Evolutionary conservation across 2,888 invertebrate genomes (phyloP).

Genomic region (Calliphora vomitoria): DNA sequence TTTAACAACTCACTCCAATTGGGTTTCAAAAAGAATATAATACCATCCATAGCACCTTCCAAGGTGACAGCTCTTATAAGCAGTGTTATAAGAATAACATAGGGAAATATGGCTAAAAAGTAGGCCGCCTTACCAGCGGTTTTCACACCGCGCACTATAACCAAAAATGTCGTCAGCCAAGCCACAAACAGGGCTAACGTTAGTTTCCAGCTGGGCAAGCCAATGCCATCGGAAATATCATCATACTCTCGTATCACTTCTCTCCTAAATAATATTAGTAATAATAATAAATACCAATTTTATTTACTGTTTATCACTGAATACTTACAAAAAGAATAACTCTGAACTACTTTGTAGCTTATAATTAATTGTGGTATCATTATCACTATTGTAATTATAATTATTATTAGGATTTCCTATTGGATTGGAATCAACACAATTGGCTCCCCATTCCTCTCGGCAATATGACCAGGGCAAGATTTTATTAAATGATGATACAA

Average conservation of each 20-base stretch:
- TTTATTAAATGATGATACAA: conserved; percentile 89
- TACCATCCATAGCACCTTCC: conserved; percentile 90
- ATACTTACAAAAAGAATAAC: conserved; percentile 86
- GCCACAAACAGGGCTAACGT: conserved; percentile 88
- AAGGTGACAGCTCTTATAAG: conserved; percentile 88
- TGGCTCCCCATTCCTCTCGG: conserved; percentile 84
- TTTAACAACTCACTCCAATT: conserved; percentile 87
- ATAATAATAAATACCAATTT: neutral
- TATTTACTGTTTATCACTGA: neutral
- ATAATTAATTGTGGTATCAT: conserved; percentile 18
- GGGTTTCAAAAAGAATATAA: conserved; percentile 91
- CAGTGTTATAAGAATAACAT: conserved; percentile 90
- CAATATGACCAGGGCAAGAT: conserved; percentile 91
- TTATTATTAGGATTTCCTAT: conserved; percentile 46
- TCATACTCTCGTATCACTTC: conserved; percentile 86
- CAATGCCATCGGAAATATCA: conserved; percentile 83
- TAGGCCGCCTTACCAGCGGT: conserved; percentile 93
- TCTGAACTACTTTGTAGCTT: conserved; percentile 86
- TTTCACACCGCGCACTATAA: conserved; percentile 90
- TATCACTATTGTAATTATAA: neutral
- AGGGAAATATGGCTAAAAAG: conserved; percentile 95
- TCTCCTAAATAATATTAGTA: conserved; percentile 81
- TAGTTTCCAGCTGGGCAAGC: conserved; percentile 89
- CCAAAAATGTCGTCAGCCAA: conserved; percentile 89
- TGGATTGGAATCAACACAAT: conserved; percentile 83